phyloP scores from a whole-genome alignment of 2,113 vertebrate genomes.

The Myrmecobius fasciatus region DNA sequence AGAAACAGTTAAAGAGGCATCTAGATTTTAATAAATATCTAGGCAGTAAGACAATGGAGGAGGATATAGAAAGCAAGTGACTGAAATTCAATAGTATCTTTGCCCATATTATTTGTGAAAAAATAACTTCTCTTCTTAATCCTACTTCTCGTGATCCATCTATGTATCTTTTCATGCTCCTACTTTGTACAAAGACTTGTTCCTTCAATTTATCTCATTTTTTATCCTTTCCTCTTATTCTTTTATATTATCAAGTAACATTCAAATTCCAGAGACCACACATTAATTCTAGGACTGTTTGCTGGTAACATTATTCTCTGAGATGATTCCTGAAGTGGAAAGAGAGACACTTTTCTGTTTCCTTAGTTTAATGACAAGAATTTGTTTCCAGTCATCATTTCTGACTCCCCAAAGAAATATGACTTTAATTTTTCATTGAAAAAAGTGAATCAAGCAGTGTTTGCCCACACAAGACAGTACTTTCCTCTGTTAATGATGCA shows the following conservation, averaged over 20 bases:
- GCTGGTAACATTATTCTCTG: not conserved
- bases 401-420: slow-evolving; percentile 78
- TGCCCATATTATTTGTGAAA: slow-evolving; percentile 35
- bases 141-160: not conserved
- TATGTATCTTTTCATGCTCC: slow-evolving; percentile 58
- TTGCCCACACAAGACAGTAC: slow-evolving; percentile 70
- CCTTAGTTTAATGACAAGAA: slow-evolving; percentile 52
- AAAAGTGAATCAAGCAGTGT: slow-evolving; percentile 76
- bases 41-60: not conserved
- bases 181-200: slow-evolving; percentile 30
- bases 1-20: not conserved
- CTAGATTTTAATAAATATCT: not conserved
- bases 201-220: slow-evolving; percentile 30
- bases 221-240: slow-evolving; percentile 52
- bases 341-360: slow-evolving; percentile 26
- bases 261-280: not conserved
- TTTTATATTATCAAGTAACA: slow-evolving; percentile 9
- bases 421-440: slow-evolving; percentile 75
- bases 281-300: slow-evolving; percentile 39
- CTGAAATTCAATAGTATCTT: not conserved
- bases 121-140: slow-evolving; percentile 38
- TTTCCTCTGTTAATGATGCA: slow-evolving; percentile 72
- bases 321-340: slow-evolving; percentile 2
- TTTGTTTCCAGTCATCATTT: slow-evolving; percentile 54
- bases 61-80: slow-evolving; percentile 22